Conservation (phyloP, 2,888 invertebrate genomes). For the Tribolium freemani region DNA sequence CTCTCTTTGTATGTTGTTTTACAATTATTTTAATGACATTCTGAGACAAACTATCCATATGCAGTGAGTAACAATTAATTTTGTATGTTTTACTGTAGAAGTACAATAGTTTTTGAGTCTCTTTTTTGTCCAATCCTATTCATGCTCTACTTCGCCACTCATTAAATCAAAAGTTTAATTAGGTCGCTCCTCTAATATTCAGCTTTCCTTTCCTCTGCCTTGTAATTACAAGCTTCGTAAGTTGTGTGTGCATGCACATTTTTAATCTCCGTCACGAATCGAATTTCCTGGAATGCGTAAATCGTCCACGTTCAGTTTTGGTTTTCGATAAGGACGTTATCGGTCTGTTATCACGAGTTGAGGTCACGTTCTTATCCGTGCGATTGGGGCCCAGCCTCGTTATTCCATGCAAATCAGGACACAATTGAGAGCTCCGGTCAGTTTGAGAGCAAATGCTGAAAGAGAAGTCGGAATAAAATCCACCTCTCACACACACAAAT, state of each 20-base stretch:
- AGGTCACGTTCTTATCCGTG: slow-evolving; percentile 58
- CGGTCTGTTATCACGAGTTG: slow-evolving; percentile 55
- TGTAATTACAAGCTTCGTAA: too few relatives aligned
- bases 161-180: too few relatives aligned
- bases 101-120: too few relatives aligned
- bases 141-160: too few relatives aligned
- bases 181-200: too few relatives aligned
- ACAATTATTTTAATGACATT: too few relatives aligned
- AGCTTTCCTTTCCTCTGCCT: too few relatives aligned
- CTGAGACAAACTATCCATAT: too few relatives aligned
- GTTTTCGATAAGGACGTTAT: slow-evolving; percentile 54
- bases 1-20: too few relatives aligned
- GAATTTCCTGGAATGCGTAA: slow-evolving; percentile 54
- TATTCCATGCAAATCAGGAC: slow-evolving; percentile 63
- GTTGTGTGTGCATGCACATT: slow-evolving; percentile 48
- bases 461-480: slow-evolving; percentile 38
- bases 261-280: slow-evolving; percentile 56
- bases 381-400: slow-evolving; percentile 59
- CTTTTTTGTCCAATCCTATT: too few relatives aligned
- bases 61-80: too few relatives aligned
- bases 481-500: slow-evolving; percentile 21
- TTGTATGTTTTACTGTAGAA: too few relatives aligned
- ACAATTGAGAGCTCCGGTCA: slow-evolving; percentile 57
- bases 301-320: slow-evolving; percentile 11
- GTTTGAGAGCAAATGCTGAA: slow-evolving; percentile 50